Evolutionary conservation across 2,888 invertebrate species (phyloP).

Genomic region (Falcaria lacertinaria): DNA sequence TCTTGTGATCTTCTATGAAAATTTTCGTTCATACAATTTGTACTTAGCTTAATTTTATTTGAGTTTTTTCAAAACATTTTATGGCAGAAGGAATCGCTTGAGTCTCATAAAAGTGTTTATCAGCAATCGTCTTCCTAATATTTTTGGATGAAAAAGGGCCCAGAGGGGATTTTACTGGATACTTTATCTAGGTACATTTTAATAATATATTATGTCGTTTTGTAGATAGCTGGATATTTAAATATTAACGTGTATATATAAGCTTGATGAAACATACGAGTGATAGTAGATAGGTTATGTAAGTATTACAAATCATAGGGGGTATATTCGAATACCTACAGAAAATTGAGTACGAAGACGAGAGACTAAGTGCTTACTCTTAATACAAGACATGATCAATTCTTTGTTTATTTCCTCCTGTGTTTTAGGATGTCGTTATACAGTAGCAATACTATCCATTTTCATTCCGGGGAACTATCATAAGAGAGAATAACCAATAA

Average conservation of each 20-base stretch:
- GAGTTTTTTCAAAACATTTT: conserved; percentile 2
- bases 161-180: neutral
- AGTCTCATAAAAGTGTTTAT: conserved; percentile 1
- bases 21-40: conserved; percentile 16
- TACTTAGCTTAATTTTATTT: conserved; percentile 11
- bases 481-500: too few relatives aligned
- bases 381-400: too few relatives aligned
- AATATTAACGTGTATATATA: neutral
- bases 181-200: neutral
- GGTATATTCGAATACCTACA: too few relatives aligned
- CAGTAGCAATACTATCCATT: too few relatives aligned
- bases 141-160: neutral
- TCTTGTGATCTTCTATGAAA: conserved; percentile 33
- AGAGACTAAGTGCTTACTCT: too few relatives aligned
- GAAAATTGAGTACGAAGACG: too few relatives aligned
- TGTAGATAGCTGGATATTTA: neutral
- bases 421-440: too few relatives aligned
- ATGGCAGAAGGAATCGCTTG: conserved; percentile 1
- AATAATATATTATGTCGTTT: neutral
- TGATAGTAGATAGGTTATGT: too few relatives aligned
- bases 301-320: too few relatives aligned
- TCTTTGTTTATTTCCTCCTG: too few relatives aligned
- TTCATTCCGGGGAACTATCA: too few relatives aligned
- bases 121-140: conserved; percentile 1
- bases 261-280: neutral